Evolutionary conservation across 2,888 invertebrate genomes (phyloP).

Genomic region (Rotaria macrura): DNA sequence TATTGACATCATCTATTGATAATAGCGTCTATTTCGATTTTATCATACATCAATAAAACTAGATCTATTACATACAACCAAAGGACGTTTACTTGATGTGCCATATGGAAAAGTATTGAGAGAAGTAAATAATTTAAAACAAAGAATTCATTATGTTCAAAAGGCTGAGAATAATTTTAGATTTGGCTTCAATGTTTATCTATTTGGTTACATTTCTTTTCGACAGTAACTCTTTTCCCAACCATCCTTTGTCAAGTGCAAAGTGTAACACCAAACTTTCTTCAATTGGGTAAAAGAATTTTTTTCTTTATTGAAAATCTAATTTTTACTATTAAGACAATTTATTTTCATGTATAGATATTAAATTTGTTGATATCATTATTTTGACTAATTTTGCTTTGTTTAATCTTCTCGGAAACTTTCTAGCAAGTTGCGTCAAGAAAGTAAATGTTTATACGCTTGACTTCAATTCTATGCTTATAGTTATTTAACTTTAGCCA

Average conservation of each 20-base stretch:
- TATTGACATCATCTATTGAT: too few species aligned
- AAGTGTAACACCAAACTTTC: background rate
- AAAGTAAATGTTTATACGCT: background rate
- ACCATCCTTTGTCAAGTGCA: background rate
- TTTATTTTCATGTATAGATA: background rate
- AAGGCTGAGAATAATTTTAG: background rate
- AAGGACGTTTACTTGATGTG: background rate
- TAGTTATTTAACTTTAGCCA: background rate
- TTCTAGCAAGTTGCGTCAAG: background rate
- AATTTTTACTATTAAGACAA: too few species aligned
- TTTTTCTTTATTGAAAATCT: background rate
- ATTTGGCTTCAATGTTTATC: background rate
- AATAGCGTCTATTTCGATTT: background rate
- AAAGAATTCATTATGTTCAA: background rate
- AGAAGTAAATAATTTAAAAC: background rate
- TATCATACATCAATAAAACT: slow-evolving; percentile 6
- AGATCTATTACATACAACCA: background rate
- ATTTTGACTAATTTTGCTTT: background rate
- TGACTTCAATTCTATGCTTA: background rate
- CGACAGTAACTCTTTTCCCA: background rate
- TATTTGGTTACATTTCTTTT: background rate
- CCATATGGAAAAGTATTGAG: background rate
- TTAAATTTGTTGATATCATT: background rate
- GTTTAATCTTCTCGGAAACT: slow-evolving; percentile 1
- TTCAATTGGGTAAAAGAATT: background rate